Conservation (phyloP, 2,888 invertebrate species). For the Ariolimax columbianus region DNA sequence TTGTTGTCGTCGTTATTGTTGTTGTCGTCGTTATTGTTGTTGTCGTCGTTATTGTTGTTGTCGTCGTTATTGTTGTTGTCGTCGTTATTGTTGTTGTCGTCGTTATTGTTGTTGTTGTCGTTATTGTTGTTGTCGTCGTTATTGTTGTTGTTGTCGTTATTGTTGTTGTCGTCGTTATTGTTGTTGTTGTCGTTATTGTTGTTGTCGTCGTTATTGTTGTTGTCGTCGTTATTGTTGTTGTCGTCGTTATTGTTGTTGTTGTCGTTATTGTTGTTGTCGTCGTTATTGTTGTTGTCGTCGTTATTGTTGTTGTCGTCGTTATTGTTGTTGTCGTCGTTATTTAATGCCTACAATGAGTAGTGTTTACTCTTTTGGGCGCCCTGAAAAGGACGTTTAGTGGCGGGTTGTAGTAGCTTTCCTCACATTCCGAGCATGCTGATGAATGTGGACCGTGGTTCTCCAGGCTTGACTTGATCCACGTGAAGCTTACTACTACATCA, state of each 20-base stretch:
- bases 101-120: neutral
- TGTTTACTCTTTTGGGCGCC: too few relatives aligned
- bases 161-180: neutral
- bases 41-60: too few relatives aligned
- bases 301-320: too few relatives aligned
- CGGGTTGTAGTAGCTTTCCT: too few relatives aligned
- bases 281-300: too few relatives aligned
- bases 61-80: neutral
- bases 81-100: neutral
- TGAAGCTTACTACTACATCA: too few relatives aligned
- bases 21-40: neutral
- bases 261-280: neutral
- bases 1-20: neutral
- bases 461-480: too few relatives aligned
- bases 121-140: neutral
- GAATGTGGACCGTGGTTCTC: too few relatives aligned
- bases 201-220: neutral
- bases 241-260: neutral
- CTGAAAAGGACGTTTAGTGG: too few relatives aligned
- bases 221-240: neutral
- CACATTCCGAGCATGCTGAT: too few relatives aligned
- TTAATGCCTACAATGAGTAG: too few relatives aligned
- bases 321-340: too few relatives aligned
- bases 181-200: neutral
- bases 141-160: neutral